phyloP scores from a whole-genome alignment of 2,797 vertebrate genomes.

The Podargus strigoides region DNA sequence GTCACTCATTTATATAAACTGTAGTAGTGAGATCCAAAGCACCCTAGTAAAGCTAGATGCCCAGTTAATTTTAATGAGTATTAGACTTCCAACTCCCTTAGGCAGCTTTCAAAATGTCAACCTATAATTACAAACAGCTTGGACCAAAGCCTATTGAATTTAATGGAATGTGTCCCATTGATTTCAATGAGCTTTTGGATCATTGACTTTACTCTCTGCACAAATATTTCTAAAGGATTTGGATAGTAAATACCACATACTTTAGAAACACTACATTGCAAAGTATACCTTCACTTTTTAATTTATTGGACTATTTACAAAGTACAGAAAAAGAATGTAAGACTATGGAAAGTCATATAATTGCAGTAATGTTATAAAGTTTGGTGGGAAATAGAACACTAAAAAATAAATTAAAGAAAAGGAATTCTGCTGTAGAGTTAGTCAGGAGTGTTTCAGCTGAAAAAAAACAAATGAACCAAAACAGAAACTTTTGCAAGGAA shows the following conservation, averaged over 20 bases:
- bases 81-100: constrained; percentile 41
- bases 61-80: constrained; percentile 46
- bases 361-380: not conserved
- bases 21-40: not conserved
- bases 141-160: constrained; percentile 17
- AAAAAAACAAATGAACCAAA: not conserved
- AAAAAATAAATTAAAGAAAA: not conserved
- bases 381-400: not conserved
- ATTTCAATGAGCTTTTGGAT: constrained; percentile 40
- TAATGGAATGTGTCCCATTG: constrained; percentile 33
- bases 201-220: not conserved
- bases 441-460: not conserved
- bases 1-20: constrained; percentile 2
- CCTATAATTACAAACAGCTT: constrained; percentile 35
- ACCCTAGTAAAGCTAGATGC: constrained; percentile 3
- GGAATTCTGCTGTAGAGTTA: not conserved
- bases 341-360: not conserved
- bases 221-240: constrained; percentile 15
- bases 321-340: not conserved
- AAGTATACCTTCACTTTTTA: not conserved
- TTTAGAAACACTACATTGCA: not conserved
- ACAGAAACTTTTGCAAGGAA: not conserved
- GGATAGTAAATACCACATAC: not conserved
- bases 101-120: constrained; percentile 53
- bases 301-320: not conserved